Conservation (phyloP, 2,113 vertebrate species). For the Petromus typicus region DNA sequence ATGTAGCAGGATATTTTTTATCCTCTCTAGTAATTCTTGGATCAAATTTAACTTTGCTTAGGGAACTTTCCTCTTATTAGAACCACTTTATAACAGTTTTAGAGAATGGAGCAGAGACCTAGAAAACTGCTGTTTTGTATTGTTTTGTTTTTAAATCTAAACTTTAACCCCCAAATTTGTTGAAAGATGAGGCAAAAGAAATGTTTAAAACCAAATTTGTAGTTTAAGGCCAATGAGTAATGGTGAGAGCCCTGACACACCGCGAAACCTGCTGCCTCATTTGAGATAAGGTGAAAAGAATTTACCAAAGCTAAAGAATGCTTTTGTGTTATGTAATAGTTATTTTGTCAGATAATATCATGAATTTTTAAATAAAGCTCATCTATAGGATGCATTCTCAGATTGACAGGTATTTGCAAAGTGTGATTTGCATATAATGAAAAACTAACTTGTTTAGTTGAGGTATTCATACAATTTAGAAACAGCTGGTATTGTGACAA, state of each 20-base stretch:
- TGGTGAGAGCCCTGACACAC: neutral
- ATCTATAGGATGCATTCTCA: neutral
- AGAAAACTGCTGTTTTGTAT: neutral
- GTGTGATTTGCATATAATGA: constrained; percentile 50
- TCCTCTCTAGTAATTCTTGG: neutral
- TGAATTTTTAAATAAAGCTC: constrained; percentile 52
- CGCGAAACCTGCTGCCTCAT: neutral
- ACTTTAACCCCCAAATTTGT: neutral
- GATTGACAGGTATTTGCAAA: constrained; percentile 23
- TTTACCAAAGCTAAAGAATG: neutral
- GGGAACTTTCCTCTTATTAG: neutral
- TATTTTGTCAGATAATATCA: constrained; percentile 59
- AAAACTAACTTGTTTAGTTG: constrained; percentile 6
- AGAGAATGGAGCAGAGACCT: neutral
- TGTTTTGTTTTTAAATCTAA: constrained; percentile 15
- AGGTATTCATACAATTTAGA: constrained; percentile 36
- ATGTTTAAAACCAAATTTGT: neutral
- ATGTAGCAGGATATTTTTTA: neutral
- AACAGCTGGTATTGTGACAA: constrained; percentile 26
- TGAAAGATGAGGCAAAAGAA: neutral
- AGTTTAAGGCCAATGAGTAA: constrained; percentile 33
- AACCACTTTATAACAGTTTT: neutral
- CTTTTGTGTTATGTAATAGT: neutral
- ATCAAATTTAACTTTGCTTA: constrained; percentile 21
- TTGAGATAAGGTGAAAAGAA: constrained; percentile 39